Conservation (phyloP, 2,888 invertebrate genomes). For the Caenorhabditis imperialis region DNA sequence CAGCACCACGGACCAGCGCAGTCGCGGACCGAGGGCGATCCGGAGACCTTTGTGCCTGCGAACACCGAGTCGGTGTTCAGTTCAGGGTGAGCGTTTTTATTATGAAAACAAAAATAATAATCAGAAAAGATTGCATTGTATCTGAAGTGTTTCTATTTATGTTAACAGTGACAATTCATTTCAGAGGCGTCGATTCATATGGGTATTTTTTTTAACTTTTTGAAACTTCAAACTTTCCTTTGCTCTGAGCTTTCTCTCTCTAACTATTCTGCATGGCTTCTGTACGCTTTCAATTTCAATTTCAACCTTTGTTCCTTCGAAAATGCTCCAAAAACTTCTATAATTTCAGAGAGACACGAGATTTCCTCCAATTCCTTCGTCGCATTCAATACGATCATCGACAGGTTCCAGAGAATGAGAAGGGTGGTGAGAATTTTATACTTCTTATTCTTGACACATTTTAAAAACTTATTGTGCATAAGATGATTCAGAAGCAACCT, state of each 20-base stretch:
- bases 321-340: no score
- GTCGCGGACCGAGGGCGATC: slow-evolving; percentile 18
- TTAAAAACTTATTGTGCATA: not conserved
- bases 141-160: no score
- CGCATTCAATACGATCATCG: slow-evolving; percentile 74
- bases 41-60: slow-evolving; percentile 16
- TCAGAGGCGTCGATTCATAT: slow-evolving; percentile 57
- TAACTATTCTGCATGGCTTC: slow-evolving; percentile 25
- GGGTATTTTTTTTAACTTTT: slow-evolving; percentile 41
- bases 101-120: no score
- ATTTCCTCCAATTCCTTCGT: slow-evolving; percentile 73
- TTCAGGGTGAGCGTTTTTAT: slow-evolving; percentile 33
- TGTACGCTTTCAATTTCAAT: no score
- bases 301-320: no score
- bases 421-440: slow-evolving; percentile 62
- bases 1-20: slow-evolving; percentile 31
- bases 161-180: no score
- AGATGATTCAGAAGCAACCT: slow-evolving; percentile 64
- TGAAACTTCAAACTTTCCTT: not conserved
- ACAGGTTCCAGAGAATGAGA: slow-evolving; percentile 71
- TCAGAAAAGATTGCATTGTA: no score
- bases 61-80: slow-evolving; percentile 49
- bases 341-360: slow-evolving; percentile 70
- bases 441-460: no score
- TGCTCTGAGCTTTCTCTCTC: slow-evolving; percentile 25